A percentile compares a stretch with the other conserved stretches of the same genome.
These are phyloP conservation scores for Chrysaora quinquecirrha DNA, from an alignment of 30 jellyfish, hydroid and myxozoan species.

Conservation along the genomic window DNA sequence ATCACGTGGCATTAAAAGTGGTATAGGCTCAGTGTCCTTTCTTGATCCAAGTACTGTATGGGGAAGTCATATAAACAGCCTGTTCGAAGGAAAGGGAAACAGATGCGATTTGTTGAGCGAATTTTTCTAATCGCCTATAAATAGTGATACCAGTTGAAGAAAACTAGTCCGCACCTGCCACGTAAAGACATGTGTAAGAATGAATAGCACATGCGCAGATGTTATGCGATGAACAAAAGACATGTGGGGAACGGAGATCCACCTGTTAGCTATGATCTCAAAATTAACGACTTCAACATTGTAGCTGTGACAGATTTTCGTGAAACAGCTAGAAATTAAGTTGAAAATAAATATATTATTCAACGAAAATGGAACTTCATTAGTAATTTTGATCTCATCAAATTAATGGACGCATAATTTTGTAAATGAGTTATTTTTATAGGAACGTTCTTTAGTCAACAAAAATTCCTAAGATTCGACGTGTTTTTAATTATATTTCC, in stretches of 20 bases:
- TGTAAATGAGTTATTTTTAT: neutral
- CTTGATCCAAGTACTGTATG: no score
- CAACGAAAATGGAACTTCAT: neutral
- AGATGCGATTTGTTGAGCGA: no score
- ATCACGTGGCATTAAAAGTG: no score
- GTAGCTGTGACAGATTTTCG: neutral
- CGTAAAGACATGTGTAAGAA: slow-evolving; percentile 16
- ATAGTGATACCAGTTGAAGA: neutral
- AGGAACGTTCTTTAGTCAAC: neutral
- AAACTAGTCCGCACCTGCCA: slow-evolving; percentile 39
- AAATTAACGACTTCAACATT: neutral
- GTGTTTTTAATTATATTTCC: neutral
- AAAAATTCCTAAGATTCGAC: no score
- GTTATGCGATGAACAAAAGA: slow-evolving; percentile 44
- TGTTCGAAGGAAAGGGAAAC: no score
- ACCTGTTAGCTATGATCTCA: slow-evolving; percentile 45
- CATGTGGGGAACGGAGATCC: slow-evolving; percentile 64
- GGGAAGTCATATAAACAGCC: no score
- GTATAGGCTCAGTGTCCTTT: no score
- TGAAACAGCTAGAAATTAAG: no score
- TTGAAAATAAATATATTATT: neutral
- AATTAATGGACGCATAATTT: neutral
- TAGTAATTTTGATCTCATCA: neutral
- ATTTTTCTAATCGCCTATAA: no score
- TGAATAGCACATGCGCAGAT: slow-evolving; percentile 72